These are phyloP conservation scores for Peromyscus maniculatus DNA, from an alignment of 2,113 vertebrate species.

Conservation along the genomic window DNA sequence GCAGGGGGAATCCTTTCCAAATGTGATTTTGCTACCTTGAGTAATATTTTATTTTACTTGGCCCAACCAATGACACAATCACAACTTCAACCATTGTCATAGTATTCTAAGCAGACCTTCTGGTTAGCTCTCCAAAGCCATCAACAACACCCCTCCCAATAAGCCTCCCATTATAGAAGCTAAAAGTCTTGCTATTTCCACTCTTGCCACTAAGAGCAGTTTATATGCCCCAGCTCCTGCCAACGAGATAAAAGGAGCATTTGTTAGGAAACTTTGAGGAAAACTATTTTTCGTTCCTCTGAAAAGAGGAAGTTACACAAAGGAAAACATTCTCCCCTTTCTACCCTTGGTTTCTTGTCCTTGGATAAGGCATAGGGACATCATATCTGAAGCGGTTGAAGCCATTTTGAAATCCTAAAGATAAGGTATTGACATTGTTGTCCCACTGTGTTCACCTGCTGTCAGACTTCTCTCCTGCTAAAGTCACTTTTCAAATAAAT, in stretches of 20 bases:
- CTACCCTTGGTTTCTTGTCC: neutral
- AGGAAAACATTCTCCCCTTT: neutral
- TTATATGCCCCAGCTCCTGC: neutral
- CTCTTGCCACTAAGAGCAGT: neutral
- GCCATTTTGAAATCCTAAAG: conserved; percentile 38
- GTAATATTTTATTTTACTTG: conserved; percentile 37
- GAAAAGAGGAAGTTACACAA: neutral
- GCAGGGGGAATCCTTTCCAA: neutral
- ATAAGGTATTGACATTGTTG: neutral
- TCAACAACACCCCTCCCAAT: neutral
- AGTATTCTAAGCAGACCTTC: neutral
- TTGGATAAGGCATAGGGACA: neutral
- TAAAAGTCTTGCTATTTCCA: neutral
- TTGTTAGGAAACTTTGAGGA: neutral
- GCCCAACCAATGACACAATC: neutral
- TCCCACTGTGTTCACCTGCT: neutral
- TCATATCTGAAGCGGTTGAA: neutral
- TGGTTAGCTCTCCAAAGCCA: neutral
- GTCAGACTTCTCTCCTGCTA: conserved; percentile 1
- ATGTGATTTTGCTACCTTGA: conserved; percentile 25
- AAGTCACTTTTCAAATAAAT: conserved; percentile 8
- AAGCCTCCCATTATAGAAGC: neutral
- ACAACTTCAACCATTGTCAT: neutral
- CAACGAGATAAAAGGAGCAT: conserved; percentile 27
- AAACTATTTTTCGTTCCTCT: conserved; percentile 25